phyloP scores from a whole-genome alignment of 1,140 invertebrate genomes.

The Hyphantria cunea region DNA sequence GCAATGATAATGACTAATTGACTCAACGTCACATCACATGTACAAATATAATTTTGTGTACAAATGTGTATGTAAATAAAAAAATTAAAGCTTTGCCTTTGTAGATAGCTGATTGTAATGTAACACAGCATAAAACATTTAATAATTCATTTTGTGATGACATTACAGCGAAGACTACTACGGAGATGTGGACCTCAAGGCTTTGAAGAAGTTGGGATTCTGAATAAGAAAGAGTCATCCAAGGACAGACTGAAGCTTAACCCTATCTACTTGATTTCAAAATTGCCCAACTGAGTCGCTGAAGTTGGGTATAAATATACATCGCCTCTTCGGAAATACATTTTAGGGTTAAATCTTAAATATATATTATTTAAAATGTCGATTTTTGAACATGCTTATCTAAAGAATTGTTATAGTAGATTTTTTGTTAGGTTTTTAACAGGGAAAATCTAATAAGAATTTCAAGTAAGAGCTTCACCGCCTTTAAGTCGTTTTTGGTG shows the following conservation, averaged over 20 bases:
- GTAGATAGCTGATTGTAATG: no score
- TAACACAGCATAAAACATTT: no score
- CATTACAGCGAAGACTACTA: slow-evolving; percentile 92
- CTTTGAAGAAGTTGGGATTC: slow-evolving; percentile 90
- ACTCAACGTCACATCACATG: no score
- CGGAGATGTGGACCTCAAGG: slow-evolving; percentile 91
- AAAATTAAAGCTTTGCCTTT: no score
- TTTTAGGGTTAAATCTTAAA: not conserved
- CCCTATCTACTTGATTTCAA: slow-evolving; percentile 63
- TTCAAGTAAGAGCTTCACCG: no score
- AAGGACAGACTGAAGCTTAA: slow-evolving; percentile 76
- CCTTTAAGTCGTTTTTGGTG: no score
- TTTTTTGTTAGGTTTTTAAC: no score
- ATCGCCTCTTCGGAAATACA: slow-evolving; percentile 3
- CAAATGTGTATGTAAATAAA: no score
- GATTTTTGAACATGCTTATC: not conserved
- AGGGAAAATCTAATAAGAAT: no score
- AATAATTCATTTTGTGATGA: slow-evolving; percentile 7
- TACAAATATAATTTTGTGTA: no score
- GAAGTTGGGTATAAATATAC: not conserved
- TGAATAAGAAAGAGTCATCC: slow-evolving; percentile 79
- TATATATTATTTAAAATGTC: not conserved
- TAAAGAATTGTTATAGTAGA: no score
- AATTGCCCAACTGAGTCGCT: slow-evolving; percentile 36
- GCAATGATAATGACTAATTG: no score